Evolutionary conservation across 2,113 vertebrate genomes (phyloP).

Genomic region (Chitala chitala): DNA sequence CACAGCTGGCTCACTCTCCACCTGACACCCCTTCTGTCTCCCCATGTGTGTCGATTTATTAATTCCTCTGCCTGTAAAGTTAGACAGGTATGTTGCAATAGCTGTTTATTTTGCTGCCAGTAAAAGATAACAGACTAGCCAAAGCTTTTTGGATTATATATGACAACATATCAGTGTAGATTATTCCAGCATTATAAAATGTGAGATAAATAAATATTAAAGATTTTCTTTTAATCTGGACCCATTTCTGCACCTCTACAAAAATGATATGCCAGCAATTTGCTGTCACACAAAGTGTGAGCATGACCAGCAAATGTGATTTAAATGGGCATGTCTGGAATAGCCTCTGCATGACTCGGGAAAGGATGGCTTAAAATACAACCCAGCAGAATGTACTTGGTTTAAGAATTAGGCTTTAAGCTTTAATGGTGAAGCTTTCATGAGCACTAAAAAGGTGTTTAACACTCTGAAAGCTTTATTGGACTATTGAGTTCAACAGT

Average conservation of each 20-base stretch:
- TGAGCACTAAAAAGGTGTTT: neutral
- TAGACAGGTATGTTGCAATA: neutral
- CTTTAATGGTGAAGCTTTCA: neutral
- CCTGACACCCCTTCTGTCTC: neutral
- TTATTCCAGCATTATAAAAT: neutral
- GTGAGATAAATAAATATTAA: neutral
- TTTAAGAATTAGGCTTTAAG: too few relatives aligned
- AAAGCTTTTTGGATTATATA: neutral
- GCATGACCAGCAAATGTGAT: neutral
- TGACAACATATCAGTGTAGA: neutral
- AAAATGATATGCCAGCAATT: too few relatives aligned
- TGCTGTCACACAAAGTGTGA: neutral
- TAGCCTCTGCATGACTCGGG: neutral
- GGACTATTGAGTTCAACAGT: neutral
- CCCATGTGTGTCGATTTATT: neutral
- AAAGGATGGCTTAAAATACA: neutral
- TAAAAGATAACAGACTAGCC: neutral
- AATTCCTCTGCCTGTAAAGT: neutral
- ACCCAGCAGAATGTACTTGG: neutral
- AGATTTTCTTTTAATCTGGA: neutral
- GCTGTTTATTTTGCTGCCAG: neutral
- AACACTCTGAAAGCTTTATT: neutral
- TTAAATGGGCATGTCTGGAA: neutral
- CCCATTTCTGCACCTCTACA: neutral
- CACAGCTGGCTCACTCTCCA: too few relatives aligned